Base-by-base conservation (phyloP, 2,113 vertebrate species). In the Tinamus guttatus region DNA sequence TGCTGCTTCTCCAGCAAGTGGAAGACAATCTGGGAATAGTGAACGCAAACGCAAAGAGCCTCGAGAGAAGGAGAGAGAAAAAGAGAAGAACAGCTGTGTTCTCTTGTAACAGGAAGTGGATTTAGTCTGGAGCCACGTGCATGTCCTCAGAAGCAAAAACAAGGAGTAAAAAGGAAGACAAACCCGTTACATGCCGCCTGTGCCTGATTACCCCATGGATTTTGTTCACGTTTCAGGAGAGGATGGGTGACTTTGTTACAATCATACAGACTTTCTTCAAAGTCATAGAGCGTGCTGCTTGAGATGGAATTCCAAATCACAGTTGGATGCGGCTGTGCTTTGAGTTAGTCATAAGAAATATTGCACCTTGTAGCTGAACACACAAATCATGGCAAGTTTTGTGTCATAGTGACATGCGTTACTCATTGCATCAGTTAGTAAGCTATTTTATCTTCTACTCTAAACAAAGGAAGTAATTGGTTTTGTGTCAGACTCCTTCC, bases 11-110 rank as follows among this genome's bases (percentile, higher is more conserved):
- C 98, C 98, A 9, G 94, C 98, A 60, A 97, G 95, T 71, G 97
- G 98, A 80, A 99, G 98, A 97, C 99, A 99, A 94, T 96, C 98
- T 74, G 98, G 96, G 27, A 97, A 97, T 34, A 98, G 91, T 15
- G 99, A 99, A 75, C 99, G 99, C 91, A 99, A 99, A 96, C 96
- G 98, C 79, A 99, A 99, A 85, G 98, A 98, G 89, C 97, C 98
- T 27, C 95, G 97, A 21, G 99, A 99, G 98, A 98, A 99, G 98
- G 97, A 97, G 94, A 95, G 98, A 96, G 96, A 97, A 60, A 98
- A 98, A 36, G 98, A 98, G 63, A 99, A 98, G 98, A 99, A 99
- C 85, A 99, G 98, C 97, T 99, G 99, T 96, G 97, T 99, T 73
- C 98, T 99, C 98, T 98, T 99, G 98, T 99, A 99, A 99, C 91